Conservation (phyloP, 2,113 vertebrate genomes). For the Mixornis gularis region DNA sequence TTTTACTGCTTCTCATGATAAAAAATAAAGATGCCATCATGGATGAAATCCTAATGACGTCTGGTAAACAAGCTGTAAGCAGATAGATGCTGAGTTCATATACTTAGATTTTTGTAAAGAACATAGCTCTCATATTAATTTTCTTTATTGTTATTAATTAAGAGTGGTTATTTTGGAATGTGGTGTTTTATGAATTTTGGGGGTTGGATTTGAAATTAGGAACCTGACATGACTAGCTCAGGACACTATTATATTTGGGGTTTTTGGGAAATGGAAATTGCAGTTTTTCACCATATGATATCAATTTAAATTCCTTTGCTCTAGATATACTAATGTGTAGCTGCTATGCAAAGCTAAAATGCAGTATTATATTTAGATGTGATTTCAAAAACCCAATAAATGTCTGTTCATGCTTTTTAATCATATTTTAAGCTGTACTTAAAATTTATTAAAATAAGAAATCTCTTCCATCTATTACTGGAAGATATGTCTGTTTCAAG, state of each 20-base stretch:
- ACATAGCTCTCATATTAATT: neutral
- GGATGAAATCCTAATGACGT: neutral
- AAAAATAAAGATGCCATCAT: neutral
- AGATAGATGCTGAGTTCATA: neutral
- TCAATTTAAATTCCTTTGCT: neutral
- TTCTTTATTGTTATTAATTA: neutral
- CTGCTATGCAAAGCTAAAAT: neutral
- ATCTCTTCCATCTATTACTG: neutral
- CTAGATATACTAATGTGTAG: neutral
- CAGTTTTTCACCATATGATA: neutral
- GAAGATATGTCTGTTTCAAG: neutral
- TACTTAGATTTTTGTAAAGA: neutral
- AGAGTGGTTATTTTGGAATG: neutral
- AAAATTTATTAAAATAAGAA: neutral
- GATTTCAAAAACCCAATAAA: neutral
- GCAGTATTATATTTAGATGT: neutral
- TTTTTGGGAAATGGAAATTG: neutral
- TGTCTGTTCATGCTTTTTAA: neutral
- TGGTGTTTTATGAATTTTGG: neutral
- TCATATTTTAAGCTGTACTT: neutral
- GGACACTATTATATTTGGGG: neutral
- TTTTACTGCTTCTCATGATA: neutral
- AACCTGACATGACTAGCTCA: neutral
- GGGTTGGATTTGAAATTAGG: neutral
- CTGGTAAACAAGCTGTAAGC: neutral